Base-by-base conservation (phyloP, 64 coral and sea anemone species). In the Stichodactyla helianthus region DNA sequence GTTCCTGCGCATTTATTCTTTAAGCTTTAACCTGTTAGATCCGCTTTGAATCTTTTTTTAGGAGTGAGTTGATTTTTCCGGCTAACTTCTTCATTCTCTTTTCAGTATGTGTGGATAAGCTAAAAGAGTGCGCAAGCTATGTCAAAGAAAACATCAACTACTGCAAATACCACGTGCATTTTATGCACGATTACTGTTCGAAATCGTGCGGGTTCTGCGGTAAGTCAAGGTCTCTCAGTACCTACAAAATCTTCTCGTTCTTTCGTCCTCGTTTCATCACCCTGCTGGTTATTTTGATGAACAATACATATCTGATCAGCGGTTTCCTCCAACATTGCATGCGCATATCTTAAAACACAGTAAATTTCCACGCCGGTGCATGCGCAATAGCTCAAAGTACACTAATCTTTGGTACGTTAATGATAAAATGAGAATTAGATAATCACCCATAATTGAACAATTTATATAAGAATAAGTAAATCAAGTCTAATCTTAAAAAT, bases 171-270 rank as follows among this genome's bases (percentile, higher is more conserved):
- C 25, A 86, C 5, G 54, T 77, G 28, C 63, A 86, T 54, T 91
- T 53, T 50, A 91, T 91, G 89, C 77, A 86, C 35, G 52, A 91
- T 51, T 81, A 86, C 59, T 91, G 89, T 50, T 61, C 68, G 7
- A 86, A 61, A 7, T 80, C 84, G 26, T 91, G 89, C 17, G 76
- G 14, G 15, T 91, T 79, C 19, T 91, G 89, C 26, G 84, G 89
- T 91, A 86, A 53, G 89, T 50, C 10, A 44, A 65, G 10, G 18
- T 60, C 18, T 44, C 35, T 44, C 35, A 44, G 35, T 44, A 44
- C 35, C 35, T 44, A 44, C 35, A 44, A 44, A 44, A 44, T 3
- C 15, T 59, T 59, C 3, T 12, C 56, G 2, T 59, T 59, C 15
- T 4, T 12, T 59, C 10, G 1, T 16, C 5, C 56, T 63, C 60